These are phyloP conservation scores for Drosophila paracracens DNA, from an alignment of 2,888 invertebrate genomes.

Conservation along the genomic window DNA sequence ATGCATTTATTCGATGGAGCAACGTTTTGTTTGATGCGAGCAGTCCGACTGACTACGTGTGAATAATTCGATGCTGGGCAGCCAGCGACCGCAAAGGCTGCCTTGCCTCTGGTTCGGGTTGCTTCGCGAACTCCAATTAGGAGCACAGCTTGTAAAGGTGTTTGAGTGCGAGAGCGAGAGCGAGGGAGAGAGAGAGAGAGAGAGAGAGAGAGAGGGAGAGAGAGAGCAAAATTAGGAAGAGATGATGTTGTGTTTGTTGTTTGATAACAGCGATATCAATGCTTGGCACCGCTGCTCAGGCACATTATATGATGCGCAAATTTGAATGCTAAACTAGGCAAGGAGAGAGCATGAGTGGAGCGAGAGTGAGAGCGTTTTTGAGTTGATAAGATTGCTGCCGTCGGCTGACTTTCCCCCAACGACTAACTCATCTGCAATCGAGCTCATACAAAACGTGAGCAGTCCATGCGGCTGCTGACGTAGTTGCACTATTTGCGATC, in stretches of 20 bases:
- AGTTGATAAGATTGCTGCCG: slow-evolving; percentile 38
- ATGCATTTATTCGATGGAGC: slow-evolving; percentile 19
- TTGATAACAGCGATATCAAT: slow-evolving; percentile 60
- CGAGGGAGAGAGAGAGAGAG: not conserved
- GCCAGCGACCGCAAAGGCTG: slow-evolving; percentile 66
- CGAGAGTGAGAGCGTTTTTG: slow-evolving; percentile 14
- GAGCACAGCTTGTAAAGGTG: slow-evolving; percentile 20
- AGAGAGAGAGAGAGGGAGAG: slow-evolving; percentile 3
- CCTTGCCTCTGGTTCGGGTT: slow-evolving; percentile 33
- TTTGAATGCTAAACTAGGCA: slow-evolving; percentile 40
- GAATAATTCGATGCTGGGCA: slow-evolving; percentile 70
- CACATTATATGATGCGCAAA: slow-evolving; percentile 66
- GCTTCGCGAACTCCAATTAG: slow-evolving; percentile 36
- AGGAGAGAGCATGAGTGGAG: slow-evolving; percentile 6
- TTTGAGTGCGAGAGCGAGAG: slow-evolving; percentile 1
- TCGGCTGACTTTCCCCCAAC: slow-evolving; percentile 34
- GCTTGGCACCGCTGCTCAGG: slow-evolving; percentile 22
- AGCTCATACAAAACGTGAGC: slow-evolving; percentile 58
- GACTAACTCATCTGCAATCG: slow-evolving; percentile 25
- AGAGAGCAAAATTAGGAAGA: slow-evolving; percentile 1
- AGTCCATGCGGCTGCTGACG: slow-evolving; percentile 27
- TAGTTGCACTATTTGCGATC: slow-evolving; percentile 22
- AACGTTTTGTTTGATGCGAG: slow-evolving; percentile 54
- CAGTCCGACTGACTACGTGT: slow-evolving; percentile 72
- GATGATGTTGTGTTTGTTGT: slow-evolving; percentile 26